Conservation (phyloP, 2,113 vertebrate species). For the Chascanopsetta lugubris region DNA sequence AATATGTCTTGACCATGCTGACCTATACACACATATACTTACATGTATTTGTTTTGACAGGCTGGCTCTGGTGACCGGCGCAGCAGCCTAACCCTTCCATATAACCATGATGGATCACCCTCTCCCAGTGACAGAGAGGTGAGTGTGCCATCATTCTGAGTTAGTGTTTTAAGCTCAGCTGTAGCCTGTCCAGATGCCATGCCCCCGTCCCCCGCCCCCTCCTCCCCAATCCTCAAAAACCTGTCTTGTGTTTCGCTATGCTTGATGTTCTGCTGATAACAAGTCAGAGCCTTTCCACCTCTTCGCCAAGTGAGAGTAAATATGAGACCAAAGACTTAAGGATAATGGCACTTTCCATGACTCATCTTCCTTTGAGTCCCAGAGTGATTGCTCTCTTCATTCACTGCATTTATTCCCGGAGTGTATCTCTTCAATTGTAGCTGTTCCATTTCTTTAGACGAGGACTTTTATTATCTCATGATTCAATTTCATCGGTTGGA, state of each 20-base stretch:
- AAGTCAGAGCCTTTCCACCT: constrained; percentile 20
- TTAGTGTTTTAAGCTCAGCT: constrained; percentile 25
- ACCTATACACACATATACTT: not conserved
- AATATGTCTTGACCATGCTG: too few species aligned
- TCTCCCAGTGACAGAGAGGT: constrained; percentile 89
- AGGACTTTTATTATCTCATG: not conserved
- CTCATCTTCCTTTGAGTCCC: not conserved
- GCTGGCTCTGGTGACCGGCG: constrained; percentile 69
- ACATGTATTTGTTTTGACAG: constrained; percentile 50
- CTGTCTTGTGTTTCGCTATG: constrained; percentile 23
- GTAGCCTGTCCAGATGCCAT: constrained; percentile 21
- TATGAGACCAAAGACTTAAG: not conserved
- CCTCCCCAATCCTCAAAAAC: constrained; percentile 6
- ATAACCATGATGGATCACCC: constrained; percentile 79
- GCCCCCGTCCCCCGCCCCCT: constrained; percentile 14
- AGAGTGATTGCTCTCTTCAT: not conserved
- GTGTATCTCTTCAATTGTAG: not conserved
- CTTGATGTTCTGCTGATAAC: constrained; percentile 37
- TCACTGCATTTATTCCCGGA: not conserved
- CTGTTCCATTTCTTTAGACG: not conserved
- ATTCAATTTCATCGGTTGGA: not conserved
- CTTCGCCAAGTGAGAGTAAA: constrained; percentile 11
- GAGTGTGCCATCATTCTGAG: constrained; percentile 48
- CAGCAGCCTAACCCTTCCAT: constrained; percentile 69
- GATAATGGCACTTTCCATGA: not conserved